Base-by-base conservation (phyloP, 2,888 invertebrate genomes). In the Latheticus oryzae region DNA sequence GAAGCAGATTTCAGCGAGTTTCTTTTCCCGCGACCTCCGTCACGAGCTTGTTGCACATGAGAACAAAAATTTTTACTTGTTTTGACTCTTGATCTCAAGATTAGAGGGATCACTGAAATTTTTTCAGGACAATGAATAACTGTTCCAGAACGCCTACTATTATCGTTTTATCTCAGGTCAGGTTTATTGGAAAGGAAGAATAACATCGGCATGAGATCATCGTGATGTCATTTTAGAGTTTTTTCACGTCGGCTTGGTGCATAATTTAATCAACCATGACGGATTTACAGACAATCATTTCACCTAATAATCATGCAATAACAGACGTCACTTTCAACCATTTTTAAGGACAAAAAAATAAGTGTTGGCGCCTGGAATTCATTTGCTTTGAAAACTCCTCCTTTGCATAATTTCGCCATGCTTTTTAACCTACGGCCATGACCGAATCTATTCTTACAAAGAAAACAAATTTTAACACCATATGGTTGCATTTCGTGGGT, bases 401-500 rank as follows among this genome's bases (percentile, higher is more conserved):
- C 12, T 42, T 23, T 7, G 16, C 28, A 42, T 16, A 28, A 17
- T 28, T 26, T 42, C 24, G 24, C 26, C 26, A 42, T n/a, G n/a
- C n/a, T n/a, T n/a, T n/a, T n/a, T n/a, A n/a, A n/a, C n/a, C 42
- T 8, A 7, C 2, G 3, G 9, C 12, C 42, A 12, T 11, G 8
- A 8, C 35, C 35, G 15, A 9, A n/a, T 28, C 38, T 12, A 7
- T 23, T 12, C 5, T 11, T 9, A 11, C 23, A 12, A 9, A 23
- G 38, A 38, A 38, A 38, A 38, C 21, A 23, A 9, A n/a, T 37
- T 19, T 15, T 37, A 8, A 37, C 16, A 30, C 45, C 45, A 45
- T 45, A 43, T 43, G 42, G 42, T 11, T 9, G 15, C 17, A 15
- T n/a, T 5, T 17, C 45, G 45, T 45, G 45, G 45, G 45, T 11